Evolutionary conservation across 2,888 invertebrate species (phyloP).

Genomic region (Epinotia ramella): DNA sequence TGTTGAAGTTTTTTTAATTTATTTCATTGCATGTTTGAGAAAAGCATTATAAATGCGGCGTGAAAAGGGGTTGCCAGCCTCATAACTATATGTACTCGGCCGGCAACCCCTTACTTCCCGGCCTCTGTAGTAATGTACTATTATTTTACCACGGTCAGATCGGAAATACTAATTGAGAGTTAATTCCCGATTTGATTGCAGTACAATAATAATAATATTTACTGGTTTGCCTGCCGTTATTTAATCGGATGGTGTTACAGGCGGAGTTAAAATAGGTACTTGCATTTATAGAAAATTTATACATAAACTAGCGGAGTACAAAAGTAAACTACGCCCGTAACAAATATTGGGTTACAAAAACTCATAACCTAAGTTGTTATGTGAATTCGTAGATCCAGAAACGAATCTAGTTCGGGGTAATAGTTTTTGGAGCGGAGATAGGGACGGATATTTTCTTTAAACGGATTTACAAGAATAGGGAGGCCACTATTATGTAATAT

Average conservation of each 20-base stretch:
- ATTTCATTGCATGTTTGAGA: no score
- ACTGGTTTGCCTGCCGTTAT: background rate
- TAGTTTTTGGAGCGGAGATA: background rate
- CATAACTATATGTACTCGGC: no score
- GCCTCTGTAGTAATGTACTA: no score
- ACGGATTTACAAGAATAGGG: background rate
- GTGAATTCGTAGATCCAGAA: background rate
- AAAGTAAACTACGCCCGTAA: background rate
- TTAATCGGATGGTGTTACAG: background rate
- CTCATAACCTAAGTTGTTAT: background rate
- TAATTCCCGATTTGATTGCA: background rate
- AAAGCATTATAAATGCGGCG: no score
- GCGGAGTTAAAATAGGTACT: background rate
- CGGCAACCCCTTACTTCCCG: no score
- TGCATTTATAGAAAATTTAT: slow-evolving; percentile 3
- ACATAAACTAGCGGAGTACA: background rate
- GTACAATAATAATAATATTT: background rate
- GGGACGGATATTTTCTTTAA: background rate
- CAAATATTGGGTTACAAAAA: background rate
- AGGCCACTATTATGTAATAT: background rate
- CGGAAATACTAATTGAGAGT: background rate
- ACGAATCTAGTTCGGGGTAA: background rate
- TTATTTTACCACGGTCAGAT: background rate
- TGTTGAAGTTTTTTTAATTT: no score
- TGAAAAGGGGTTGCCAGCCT: no score